Conservation (phyloP, 92 coral and sea anemone genomes). For the Montipora capitata region DNA sequence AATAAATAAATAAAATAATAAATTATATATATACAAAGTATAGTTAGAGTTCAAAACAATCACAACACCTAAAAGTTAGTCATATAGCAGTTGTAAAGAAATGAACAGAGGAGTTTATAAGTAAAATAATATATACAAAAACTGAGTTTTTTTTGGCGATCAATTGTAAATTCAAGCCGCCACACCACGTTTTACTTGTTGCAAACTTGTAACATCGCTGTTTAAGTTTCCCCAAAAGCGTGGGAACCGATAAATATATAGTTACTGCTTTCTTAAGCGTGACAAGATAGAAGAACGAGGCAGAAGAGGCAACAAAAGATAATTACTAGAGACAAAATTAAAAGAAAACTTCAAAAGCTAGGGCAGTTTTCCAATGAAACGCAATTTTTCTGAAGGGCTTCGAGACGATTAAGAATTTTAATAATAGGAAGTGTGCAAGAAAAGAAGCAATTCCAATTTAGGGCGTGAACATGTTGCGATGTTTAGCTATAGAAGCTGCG, state of each 20-base stretch:
- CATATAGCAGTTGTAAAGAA: too few species aligned
- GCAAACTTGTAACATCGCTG: background rate
- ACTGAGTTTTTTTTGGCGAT: too few species aligned
- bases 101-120: too few species aligned
- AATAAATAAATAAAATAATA: too few species aligned
- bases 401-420: background rate
- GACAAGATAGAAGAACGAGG: conserved; percentile 8
- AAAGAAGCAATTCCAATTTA: background rate
- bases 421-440: background rate
- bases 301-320: conserved; percentile 29
- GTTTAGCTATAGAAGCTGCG: background rate
- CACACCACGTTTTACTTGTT: background rate
- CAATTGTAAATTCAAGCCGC: too few species aligned
- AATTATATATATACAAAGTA: too few species aligned
- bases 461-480: conserved; percentile 13
- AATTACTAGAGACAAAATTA: conserved; percentile 11
- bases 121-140: too few species aligned
- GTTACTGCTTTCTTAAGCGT: background rate
- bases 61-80: too few species aligned
- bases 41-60: too few species aligned
- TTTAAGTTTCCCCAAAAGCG: background rate
- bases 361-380: conserved; percentile 26
- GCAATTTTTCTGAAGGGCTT: conserved; percentile 29
- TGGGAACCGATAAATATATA: too few species aligned
- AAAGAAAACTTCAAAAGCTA: conserved; percentile 37